Evolutionary conservation across 2,888 invertebrate species (phyloP).

Genomic region (Synergus japonicus): DNA sequence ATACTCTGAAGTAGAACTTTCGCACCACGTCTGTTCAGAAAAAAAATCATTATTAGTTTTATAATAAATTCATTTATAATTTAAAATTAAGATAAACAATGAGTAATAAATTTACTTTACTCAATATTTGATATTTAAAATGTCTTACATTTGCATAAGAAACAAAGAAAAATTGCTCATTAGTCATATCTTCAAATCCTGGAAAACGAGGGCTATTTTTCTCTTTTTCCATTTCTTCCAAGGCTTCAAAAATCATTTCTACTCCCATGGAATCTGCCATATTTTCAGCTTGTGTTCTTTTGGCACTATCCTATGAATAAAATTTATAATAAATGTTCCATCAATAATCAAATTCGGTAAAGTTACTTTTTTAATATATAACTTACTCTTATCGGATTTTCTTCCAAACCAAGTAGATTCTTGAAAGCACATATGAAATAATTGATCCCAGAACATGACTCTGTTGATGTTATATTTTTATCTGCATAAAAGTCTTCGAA

Average conservation of each 20-base stretch:
- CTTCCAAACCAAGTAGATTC: no score
- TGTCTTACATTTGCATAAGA: constrained; percentile 72
- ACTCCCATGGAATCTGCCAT: constrained; percentile 47
- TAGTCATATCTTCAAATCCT: constrained; percentile 69
- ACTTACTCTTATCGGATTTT: no score
- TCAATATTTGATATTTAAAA: background rate
- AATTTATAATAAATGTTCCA: no score
- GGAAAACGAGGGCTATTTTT: constrained; percentile 66
- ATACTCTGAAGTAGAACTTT: constrained; percentile 10
- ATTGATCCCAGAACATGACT: no score
- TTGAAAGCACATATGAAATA: no score
- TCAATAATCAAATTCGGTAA: no score
- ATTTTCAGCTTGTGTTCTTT: constrained; percentile 43
- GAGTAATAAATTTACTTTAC: no score
- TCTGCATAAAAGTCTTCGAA: no score
- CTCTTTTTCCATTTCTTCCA: constrained; percentile 47
- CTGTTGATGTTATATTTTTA: no score
- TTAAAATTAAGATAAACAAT: no score
- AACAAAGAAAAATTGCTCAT: constrained; percentile 75
- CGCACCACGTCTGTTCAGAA: constrained; percentile 1
- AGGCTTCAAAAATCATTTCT: constrained; percentile 29
- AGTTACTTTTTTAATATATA: no score
- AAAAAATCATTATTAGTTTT: background rate
- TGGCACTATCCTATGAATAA: background rate
- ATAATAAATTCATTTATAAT: no score